These are phyloP conservation scores for Lepus oiostolus DNA, from an alignment of 2,797 vertebrate genomes.

Conservation along the genomic window DNA sequence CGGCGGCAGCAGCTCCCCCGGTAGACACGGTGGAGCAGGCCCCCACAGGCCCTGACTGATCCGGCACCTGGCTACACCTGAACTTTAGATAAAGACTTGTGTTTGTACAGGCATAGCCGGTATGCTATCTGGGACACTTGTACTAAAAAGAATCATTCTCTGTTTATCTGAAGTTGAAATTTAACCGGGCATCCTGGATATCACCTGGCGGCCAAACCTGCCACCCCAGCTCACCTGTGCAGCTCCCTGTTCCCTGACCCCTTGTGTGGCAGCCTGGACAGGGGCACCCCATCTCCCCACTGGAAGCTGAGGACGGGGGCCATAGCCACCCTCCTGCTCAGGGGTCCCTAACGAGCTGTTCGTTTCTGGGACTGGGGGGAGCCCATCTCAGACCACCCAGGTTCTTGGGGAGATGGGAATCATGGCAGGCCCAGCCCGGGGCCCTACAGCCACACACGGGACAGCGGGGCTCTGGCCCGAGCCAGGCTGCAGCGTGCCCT, in stretches of 20 bases:
- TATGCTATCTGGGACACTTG: neutral
- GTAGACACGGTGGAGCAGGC: neutral
- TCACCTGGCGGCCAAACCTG: neutral
- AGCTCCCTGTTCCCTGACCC: neutral
- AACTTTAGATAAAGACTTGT: neutral
- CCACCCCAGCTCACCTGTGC: neutral
- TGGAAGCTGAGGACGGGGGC: slow-evolving; percentile 8
- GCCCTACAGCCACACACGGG: slow-evolving; percentile 75
- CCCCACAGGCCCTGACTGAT: neutral
- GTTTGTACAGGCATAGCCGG: neutral
- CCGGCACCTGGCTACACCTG: neutral
- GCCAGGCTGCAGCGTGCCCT: slow-evolving; percentile 25
- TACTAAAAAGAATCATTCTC: neutral
- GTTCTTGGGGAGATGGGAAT: slow-evolving; percentile 65
- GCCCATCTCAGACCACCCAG: slow-evolving; percentile 65
- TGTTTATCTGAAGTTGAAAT: neutral
- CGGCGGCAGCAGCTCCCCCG: neutral
- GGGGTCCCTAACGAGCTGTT: slow-evolving; percentile 80
- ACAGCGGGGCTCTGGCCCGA: neutral
- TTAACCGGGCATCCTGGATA: no score
- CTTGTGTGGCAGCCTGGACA: neutral
- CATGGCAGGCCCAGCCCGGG: neutral
- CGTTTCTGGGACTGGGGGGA: slow-evolving; percentile 54
- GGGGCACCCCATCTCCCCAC: neutral
- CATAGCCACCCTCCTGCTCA: slow-evolving; percentile 29